Conservation (phyloP, 2,797 vertebrate genomes). For the Lacerta bilineata region DNA sequence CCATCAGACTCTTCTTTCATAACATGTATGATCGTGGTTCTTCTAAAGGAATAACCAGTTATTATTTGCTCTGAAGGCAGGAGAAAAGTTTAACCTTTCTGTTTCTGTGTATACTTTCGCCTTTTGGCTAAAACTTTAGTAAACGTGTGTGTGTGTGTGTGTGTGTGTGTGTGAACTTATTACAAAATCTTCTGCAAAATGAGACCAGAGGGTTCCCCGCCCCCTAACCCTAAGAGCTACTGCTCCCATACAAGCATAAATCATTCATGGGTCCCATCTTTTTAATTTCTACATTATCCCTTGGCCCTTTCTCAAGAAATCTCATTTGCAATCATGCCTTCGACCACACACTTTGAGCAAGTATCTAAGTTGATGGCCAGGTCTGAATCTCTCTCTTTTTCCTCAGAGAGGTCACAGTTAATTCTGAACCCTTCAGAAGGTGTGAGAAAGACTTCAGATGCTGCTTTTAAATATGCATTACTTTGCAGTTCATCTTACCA, state of each 20-base stretch:
- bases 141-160: not conserved
- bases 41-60: not conserved
- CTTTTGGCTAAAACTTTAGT: slow-evolving; percentile 13
- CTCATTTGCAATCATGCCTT: slow-evolving; percentile 19
- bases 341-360: not conserved
- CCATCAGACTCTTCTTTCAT: not conserved
- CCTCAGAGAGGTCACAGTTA: slow-evolving; percentile 23
- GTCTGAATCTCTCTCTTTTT: not conserved
- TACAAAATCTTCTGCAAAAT: slow-evolving; percentile 24
- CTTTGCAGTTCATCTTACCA: slow-evolving; percentile 18
- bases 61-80: not conserved
- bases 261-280: slow-evolving; percentile 26
- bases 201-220: not conserved
- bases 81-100: not conserved
- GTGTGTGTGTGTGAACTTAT: not conserved
- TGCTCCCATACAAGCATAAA: slow-evolving; percentile 2
- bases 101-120: slow-evolving; percentile 9
- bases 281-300: slow-evolving; percentile 26
- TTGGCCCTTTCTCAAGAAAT: slow-evolving; percentile 11
- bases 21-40: not conserved
- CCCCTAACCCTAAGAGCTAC: slow-evolving; percentile 12
- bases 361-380: slow-evolving; percentile 20
- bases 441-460: slow-evolving; percentile 17
- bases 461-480: slow-evolving; percentile 36
- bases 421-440: slow-evolving; percentile 25